Base-by-base conservation (phyloP, 2,113 vertebrate genomes). In the Xenopus laevis region DNA sequence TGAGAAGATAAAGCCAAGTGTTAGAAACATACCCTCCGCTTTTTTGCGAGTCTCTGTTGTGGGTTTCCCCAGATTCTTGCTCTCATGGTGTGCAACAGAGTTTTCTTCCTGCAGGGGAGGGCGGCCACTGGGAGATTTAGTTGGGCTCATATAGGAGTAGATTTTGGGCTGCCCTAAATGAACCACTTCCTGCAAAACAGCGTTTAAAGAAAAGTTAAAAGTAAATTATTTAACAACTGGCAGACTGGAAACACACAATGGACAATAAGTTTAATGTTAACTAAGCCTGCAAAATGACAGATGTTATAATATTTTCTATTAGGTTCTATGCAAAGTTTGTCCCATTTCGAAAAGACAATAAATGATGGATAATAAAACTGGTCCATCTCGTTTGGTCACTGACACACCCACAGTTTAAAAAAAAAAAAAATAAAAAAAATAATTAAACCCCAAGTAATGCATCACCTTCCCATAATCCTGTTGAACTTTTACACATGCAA, bases 91-190 rank as follows among this genome's bases (percentile, higher is more conserved):
- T 63, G 84, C 79, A 65, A 89, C 90, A 45, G 92, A 94, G 79
- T 90, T 93, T 79, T 93, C 92, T 71, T 97, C 92, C 69, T 94
- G 90, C 64, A 96, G 89, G 0, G 94, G 96, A 15, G 92, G 87
- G 50, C 92, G 90, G 64, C 87, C 79, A 82, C 85, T 83, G 80
- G 86, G 78, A 78, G 83, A 79, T 87, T 95, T 95, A 80, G 73
- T 88, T 20, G 87, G 80, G 81, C 86, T 93, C 82, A 89, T 85
- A 78, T 89, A 91, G 82, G 82, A 83, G 79, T 84, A 91, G 79
- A 93, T 85, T 82, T 89, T 85, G 59, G 92, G 82, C 65, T 92
- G 92, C 52, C 85, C 84, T 63, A 84, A 82, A 80, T 84, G 87
- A 11, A 83, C 77, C 64, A 91, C 84, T 83, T 94, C 90, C 95